Conservation (phyloP, 2,113 vertebrate species). For the Hydrochoerus hydrochaeris region DNA sequence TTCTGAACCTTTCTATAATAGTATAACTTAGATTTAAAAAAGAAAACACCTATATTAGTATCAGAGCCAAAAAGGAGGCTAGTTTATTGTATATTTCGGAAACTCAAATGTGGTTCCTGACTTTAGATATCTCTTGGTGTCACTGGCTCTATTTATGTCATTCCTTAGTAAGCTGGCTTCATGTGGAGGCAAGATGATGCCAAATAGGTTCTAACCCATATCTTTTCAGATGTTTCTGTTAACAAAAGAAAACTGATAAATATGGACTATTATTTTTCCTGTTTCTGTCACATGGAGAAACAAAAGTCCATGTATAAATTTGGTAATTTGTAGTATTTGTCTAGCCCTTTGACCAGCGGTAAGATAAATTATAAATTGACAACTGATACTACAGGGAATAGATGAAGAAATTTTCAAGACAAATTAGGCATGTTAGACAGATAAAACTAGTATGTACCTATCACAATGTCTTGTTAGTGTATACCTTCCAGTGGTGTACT, state of each 20-base stretch:
- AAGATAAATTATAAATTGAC: not conserved
- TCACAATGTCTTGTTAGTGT: not conserved
- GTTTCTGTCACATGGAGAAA: not conserved
- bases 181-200: not conserved
- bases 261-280: conserved; percentile 29
- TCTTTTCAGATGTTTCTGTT: conserved; percentile 17
- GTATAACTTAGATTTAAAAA: conserved; percentile 19
- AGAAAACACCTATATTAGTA: not conserved
- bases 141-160: not conserved
- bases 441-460: not conserved
- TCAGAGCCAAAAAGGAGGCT: not conserved
- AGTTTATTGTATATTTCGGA: not conserved
- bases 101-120: not conserved
- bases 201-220: not conserved
- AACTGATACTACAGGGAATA: not conserved
- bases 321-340: not conserved
- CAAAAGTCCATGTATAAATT: not conserved
- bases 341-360: conserved; percentile 6
- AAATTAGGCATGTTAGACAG: not conserved
- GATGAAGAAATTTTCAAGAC: conserved; percentile 1
- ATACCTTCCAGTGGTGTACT: not conserved
- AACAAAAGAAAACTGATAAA: not conserved
- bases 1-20: conserved; percentile 32
- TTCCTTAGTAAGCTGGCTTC: not conserved
- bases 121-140: not conserved